Percentiles rank a stretch among this genome's conserved stretches.
These are phyloP conservation scores for Rhinopomastus cyanomelas DNA, from an alignment of 2,113 vertebrate species.

Conservation along the genomic window DNA sequence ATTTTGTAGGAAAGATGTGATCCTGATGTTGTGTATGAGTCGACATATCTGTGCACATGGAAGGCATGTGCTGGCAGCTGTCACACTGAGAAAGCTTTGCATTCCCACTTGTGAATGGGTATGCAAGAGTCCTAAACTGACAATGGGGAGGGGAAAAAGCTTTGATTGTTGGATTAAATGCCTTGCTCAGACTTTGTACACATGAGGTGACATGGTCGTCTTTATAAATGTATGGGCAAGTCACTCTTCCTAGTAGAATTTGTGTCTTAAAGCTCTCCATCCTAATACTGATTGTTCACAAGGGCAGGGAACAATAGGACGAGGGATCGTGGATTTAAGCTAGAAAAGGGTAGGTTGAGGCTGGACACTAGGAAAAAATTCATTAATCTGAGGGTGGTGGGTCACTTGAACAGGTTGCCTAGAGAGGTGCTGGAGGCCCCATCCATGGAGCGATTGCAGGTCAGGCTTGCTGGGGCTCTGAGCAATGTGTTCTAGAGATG, in stretches of 20 bases:
- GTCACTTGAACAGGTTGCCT: no score
- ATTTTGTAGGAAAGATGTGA: neutral
- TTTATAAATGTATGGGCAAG: neutral
- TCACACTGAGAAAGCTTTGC: neutral
- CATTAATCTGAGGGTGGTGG: no score
- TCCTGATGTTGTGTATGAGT: neutral
- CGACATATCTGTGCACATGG: neutral
- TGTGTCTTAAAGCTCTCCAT: neutral
- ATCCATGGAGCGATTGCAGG: no score
- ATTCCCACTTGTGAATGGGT: neutral
- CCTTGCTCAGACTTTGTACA: neutral
- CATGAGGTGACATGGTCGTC: neutral
- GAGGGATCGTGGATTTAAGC: no score
- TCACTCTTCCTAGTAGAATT: neutral
- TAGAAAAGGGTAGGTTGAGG: no score
- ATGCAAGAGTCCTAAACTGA: neutral
- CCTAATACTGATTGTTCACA: no score
- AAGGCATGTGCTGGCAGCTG: neutral
- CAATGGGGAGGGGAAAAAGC: neutral
- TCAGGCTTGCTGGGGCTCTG: no score
- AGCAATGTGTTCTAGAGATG: no score
- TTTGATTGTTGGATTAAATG: neutral
- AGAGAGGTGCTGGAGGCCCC: no score
- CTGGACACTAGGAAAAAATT: no score
- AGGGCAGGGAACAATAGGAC: no score